Base-by-base conservation (phyloP, 2,797 vertebrate species). In the Arrhamphus sclerolepis region DNA sequence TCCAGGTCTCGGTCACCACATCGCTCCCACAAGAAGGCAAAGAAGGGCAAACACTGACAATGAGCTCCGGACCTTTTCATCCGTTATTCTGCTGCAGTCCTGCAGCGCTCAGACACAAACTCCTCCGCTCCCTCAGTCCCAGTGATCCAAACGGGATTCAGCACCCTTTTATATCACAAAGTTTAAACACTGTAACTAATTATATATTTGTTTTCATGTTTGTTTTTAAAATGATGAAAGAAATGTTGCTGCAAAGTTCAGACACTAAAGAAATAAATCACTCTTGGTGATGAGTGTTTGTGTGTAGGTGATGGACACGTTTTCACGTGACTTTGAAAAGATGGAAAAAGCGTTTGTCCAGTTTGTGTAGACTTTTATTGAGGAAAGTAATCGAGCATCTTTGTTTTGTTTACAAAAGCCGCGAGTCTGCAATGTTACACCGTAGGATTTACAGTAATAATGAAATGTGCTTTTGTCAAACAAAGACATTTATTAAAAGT, bases 31-130 rank as follows among this genome's bases (percentile, higher is more conserved):
- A 94, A 93, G 78, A 94, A 93, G 77, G 56, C 87, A 18, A 94
- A 94, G 87, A 94, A 92, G 85, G 93, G 89, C 82, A 94, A 93
- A 88, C 92, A 91, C 61, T 94, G 91, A 93, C 78, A 13, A 5
- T 65, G 4, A 20, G 6, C 46, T 62, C 46, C 52, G 60, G 58
- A 66, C 44, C n/a, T 28, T 6, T 42, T 60, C 71, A 61, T 61
- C 55, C 49, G 56, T 62, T 34, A 52, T 17, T 1, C 6, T 17
- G 54, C 53, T 52, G 49, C 53, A 60, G 70, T 68, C 11, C 46
- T 78, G 54, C 83, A 66, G 66, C 48, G 62, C 77, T 72, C 67
- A 9, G 18, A 54, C 59, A 75, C 63, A 16, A 59, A 46, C 65
- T 24, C 26, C 17, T 75, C 68, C 72, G 44, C 70, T 67, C 39